Evolutionary conservation across 2,888 invertebrate species (phyloP).

Genomic region (Hymenopus coronatus): DNA sequence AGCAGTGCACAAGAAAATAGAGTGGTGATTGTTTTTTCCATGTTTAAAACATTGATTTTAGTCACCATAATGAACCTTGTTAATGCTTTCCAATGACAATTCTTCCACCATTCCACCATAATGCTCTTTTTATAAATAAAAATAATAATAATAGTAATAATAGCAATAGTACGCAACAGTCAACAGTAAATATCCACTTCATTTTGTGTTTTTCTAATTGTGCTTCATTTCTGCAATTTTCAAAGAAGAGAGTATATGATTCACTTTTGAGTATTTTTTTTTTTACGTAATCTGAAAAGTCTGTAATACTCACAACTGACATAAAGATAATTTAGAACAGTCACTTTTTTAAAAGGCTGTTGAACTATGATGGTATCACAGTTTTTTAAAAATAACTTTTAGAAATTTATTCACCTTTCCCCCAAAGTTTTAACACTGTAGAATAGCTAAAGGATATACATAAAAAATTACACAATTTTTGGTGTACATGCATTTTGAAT

Average conservation of each 20-base stretch:
- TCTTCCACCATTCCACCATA: background rate
- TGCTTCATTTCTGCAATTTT: background rate
- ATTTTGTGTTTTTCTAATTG: background rate
- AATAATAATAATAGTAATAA: background rate
- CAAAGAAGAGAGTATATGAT: background rate
- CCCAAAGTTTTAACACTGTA: background rate
- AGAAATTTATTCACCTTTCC: background rate
- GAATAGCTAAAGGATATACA: background rate
- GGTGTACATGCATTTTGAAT: background rate
- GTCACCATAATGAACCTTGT: background rate
- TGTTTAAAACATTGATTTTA: background rate
- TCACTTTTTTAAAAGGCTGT: background rate
- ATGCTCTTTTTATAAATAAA: background rate
- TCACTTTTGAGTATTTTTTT: background rate
- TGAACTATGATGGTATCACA: background rate
- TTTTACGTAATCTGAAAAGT: background rate
- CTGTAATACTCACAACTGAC: background rate
- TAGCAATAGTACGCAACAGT: background rate
- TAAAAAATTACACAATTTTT: background rate
- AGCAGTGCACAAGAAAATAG: slow-evolving; percentile 15
- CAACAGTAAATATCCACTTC: background rate
- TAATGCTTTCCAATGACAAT: background rate
- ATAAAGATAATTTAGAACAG: background rate
- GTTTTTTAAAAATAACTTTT: background rate
- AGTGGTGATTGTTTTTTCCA: background rate